Base-by-base conservation (phyloP, 2,797 vertebrate species). In the Lepus oiostolus region DNA sequence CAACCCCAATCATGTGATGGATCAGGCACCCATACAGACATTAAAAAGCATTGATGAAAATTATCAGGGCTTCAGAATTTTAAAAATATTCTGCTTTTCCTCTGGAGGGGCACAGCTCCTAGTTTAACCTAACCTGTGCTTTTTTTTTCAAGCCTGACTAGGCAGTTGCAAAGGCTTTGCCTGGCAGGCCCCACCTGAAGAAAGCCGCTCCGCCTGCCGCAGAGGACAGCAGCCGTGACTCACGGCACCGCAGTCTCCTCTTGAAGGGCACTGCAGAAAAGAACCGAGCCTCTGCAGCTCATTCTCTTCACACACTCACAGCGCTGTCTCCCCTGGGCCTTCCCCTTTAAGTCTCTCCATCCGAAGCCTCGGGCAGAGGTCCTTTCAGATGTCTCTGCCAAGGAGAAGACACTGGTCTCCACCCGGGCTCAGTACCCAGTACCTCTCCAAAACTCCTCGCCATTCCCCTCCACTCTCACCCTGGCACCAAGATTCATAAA, bases 11-110 rank as follows among this genome's bases (percentile, higher is more conserved):
- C 65, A 72, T 35, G 28, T 35, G 62, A 38, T 71, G 60, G 8
- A 72, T 35, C 14, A 62, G 54, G 21, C 24, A 75, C 10, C 22
- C 22, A 50, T 28, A 9, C 9, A 30, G 16, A 72, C 28, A 63
- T 67, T n/a, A 32, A 82, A 72, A 81, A 32, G 28, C 24, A 14
- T 77, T 67, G 54, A 63, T 38, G 65, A 91, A 90, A 68, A 90
- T 79, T 82, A 42, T 82, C 35, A 82, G 63, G 13, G 21, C 58
- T 70, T 95, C 91, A 80, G 26, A 47, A 75, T 63, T n/a, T 85
- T 28, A 74, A 94, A 88, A 91, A 30, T 52, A 75, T 35, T 42
- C 38, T 52, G 63, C 24, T 5, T 85, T 70, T 74, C 86, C 14
- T 42, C 67, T 63, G 75, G 16, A 83, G 72, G 14, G 63, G n/a